These are phyloP conservation scores for Echinarachnius parma DNA, from an alignment of 53 echinoderm and acorn worm species.

Conservation along the genomic window DNA sequence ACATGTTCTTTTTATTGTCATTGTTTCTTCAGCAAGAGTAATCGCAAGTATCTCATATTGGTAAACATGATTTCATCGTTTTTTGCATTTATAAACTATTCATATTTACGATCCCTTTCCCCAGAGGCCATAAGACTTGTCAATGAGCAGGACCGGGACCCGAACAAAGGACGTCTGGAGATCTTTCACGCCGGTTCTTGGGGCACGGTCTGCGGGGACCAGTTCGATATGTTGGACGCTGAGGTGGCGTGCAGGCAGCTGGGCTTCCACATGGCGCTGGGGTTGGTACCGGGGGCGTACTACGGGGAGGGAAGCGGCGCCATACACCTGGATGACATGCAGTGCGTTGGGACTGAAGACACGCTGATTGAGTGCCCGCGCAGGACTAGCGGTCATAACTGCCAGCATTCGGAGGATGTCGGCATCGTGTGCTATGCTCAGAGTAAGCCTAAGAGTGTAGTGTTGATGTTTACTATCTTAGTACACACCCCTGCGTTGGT, in stretches of 20 bases:
- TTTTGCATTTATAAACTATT: too few relatives aligned
- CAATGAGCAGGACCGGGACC: too few relatives aligned
- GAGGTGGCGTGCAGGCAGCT: slow-evolving; percentile 16
- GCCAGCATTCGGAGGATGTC: slow-evolving; percentile 22
- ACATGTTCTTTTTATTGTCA: too few relatives aligned
- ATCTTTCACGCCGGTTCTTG: slow-evolving; percentile 4
- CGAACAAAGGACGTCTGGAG: slow-evolving; percentile 14
- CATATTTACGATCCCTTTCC: too few relatives aligned
- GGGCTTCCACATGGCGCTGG: slow-evolving; percentile 18
- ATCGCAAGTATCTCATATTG: too few relatives aligned
- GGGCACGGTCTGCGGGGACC: background rate
- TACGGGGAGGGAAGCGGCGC: slow-evolving; percentile 35
- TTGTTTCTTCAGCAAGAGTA: too few relatives aligned
- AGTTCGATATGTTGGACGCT: background rate
- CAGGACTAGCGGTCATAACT: background rate
- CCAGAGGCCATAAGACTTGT: too few relatives aligned
- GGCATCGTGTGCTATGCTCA: slow-evolving; percentile 25
- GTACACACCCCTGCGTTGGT: too few relatives aligned
- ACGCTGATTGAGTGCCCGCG: slow-evolving; percentile 24
- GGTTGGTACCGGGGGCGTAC: slow-evolving; percentile 4
- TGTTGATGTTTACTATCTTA: too few relatives aligned
- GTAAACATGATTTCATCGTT: too few relatives aligned
- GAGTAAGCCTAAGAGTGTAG: background rate
- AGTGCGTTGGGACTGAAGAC: slow-evolving; percentile 28
- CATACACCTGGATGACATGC: slow-evolving; percentile 26